phyloP scores from a whole-genome alignment of 2,797 vertebrate species.

The Epinephelus malabaricus region DNA sequence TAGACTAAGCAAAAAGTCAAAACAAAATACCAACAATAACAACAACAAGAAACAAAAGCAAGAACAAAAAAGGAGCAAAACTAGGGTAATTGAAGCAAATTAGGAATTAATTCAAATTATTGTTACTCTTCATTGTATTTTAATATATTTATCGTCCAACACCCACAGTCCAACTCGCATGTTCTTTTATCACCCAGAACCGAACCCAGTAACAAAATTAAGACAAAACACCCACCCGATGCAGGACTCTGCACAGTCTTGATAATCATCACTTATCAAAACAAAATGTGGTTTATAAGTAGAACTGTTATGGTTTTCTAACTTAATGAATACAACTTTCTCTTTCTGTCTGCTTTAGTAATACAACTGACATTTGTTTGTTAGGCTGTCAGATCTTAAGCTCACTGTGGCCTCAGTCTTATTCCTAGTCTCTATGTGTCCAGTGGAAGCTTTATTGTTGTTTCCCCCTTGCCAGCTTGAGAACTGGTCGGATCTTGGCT shows the following conservation, averaged over 20 bases:
- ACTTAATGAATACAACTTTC: constrained; percentile 7
- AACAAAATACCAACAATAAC: too few relatives aligned
- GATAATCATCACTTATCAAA: not conserved
- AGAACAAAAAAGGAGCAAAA: too few relatives aligned
- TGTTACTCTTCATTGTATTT: too few relatives aligned
- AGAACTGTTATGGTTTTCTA: constrained; percentile 5
- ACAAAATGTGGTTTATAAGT: not conserved
- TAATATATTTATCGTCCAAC: too few relatives aligned
- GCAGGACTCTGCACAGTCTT: not conserved
- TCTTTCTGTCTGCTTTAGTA: constrained; percentile 10
- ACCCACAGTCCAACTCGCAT: too few relatives aligned
- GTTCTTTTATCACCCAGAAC: too few relatives aligned
- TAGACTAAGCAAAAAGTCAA: too few relatives aligned
- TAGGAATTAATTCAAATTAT: too few relatives aligned
- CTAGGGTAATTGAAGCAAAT: too few relatives aligned
- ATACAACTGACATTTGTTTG: constrained; percentile 23
- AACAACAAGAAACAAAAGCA: too few relatives aligned
- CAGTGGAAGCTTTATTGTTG: constrained; percentile 44
- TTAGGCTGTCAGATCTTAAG: constrained; percentile 29
- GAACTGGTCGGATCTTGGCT: constrained; percentile 62
- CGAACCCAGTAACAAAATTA: too few relatives aligned
- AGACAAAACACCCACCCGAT: too few relatives aligned
- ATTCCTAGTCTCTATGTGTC: constrained; percentile 44
- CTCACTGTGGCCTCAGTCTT: constrained; percentile 43
- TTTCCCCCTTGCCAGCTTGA: constrained; percentile 62